phyloP scores from a whole-genome alignment of 2,888 invertebrate species.

The Trichopria drosophilae region DNA sequence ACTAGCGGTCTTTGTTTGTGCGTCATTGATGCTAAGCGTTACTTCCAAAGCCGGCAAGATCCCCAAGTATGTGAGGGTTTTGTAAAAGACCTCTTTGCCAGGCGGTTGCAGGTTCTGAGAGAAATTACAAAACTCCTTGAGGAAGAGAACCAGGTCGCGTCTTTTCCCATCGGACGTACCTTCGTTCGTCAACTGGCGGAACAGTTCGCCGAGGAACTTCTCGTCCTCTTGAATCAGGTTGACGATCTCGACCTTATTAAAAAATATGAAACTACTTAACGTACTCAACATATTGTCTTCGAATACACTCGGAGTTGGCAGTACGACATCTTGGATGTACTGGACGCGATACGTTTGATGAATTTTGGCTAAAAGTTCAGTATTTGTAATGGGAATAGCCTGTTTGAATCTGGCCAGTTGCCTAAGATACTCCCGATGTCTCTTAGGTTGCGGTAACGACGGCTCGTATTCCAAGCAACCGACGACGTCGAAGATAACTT shows the following conservation, averaged over 20 bases:
- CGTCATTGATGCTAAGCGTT: conserved; percentile 88
- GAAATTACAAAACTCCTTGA: conserved; percentile 99
- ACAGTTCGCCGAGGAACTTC: conserved; percentile 91
- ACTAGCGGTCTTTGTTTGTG: conserved; percentile 92
- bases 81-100: conserved; percentile 96
- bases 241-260: conserved; percentile 99
- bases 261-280: conserved; percentile 97
- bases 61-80: conserved; percentile 85
- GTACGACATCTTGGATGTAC: conserved; percentile 97
- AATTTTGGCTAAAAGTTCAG: conserved; percentile 94
- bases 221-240: conserved; percentile 97
- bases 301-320: conserved; percentile 98
- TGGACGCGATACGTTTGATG: conserved; percentile 99
- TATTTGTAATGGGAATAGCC: conserved; percentile 93
- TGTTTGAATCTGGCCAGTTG: conserved; percentile 90
- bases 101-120: conserved; percentile 97
- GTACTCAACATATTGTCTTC: conserved; percentile 99
- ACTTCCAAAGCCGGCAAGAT: conserved; percentile 88
- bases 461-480: conserved; percentile 99
- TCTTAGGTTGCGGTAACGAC: conserved; percentile 78
- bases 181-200: conserved; percentile 88
- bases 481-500: conserved; percentile 95
- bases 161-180: conserved; percentile 82
- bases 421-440: conserved; percentile 94
- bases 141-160: conserved; percentile 92